Base-by-base conservation (phyloP, 1,140 invertebrate genomes). In the Tribolium castaneum region DNA sequence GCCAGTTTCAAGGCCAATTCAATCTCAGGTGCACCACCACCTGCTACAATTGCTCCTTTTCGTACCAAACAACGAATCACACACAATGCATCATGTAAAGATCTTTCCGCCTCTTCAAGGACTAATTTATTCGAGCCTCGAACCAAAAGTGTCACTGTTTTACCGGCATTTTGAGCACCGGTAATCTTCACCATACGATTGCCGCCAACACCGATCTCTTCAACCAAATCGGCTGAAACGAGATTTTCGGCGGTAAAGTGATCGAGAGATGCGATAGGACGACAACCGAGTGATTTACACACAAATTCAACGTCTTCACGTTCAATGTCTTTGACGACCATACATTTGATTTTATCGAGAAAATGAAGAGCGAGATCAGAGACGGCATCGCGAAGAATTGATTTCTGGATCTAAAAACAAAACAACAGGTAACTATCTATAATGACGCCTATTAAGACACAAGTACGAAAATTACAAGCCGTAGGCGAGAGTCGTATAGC, bases 321-420 rank as follows among this genome's bases (percentile, higher is more conserved):
- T 88, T 99, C 98, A 80, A 99, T 93, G 87, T 99, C 98, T 87
- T 98, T 99, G 14, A 99, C 92, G 6, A 99, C 98, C 95, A 99
- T 95, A 50, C 99, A 98, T 87, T 99, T 99, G 86, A 99, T 97
- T 90, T 99, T 99, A 84, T 98, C 97, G 80, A 99, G 89, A 88
- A 99, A 99, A 87, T 99, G 99, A 81, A 99, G 90, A 1, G 98
- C 98, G 80, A 99, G 88, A 87, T 99, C 99, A 84, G 94, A 98
- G 7, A 99, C 90, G 16, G 99, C 98, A 92, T 99, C 99, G 82
- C 98, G 93, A 34, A 99, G 89, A 86, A 99, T 99, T 0, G 98
- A 99, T 88, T 99, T 99, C 88, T 99, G 99, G 76, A 86, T 79
- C 85, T 86, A 74, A 51, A 82, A 80, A 34, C 25, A 6, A 9